Conservation (phyloP, 2,888 invertebrate genomes). For the Melikaiella ostensackeni region DNA sequence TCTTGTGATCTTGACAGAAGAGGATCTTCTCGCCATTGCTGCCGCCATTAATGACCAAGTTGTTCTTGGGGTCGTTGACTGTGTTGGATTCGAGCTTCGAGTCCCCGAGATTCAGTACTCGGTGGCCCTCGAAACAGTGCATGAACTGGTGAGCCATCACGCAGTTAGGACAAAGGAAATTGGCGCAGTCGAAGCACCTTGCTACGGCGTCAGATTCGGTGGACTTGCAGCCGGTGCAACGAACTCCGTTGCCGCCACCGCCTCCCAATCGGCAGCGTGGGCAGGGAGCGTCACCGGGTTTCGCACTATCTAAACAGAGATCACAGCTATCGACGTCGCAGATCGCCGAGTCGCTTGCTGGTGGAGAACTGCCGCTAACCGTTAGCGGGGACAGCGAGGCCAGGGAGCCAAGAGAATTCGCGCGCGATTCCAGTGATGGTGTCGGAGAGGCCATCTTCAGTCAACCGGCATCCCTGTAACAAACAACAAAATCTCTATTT, state of each 20-base stretch:
- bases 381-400: conserved; percentile 86
- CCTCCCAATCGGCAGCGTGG: conserved; percentile 78
- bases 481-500: conserved; percentile 69
- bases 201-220: conserved; percentile 96
- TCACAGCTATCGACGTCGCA: conserved; percentile 81
- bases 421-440: conserved; percentile 95
- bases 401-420: conserved; percentile 92
- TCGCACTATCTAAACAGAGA: conserved; percentile 73
- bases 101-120: conserved; percentile 87
- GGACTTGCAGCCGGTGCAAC: conserved; percentile 98
- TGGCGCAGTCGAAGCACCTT: conserved; percentile 97
- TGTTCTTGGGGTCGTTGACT: conserved; percentile 66
- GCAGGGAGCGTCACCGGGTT: conserved; percentile 74
- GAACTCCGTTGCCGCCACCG: conserved; percentile 81
- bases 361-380: conserved; percentile 92
- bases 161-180: conserved; percentile 97
- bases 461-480: conserved; percentile 91
- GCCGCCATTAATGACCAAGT: conserved; percentile 72
- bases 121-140: conserved; percentile 99
- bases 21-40: conserved; percentile 82
- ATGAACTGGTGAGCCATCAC: conserved; percentile 99
- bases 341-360: conserved; percentile 90
- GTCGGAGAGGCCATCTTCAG: conserved; percentile 96
- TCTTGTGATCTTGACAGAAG: conserved; percentile 92
- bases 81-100: conserved; percentile 79